phyloP scores from a whole-genome alignment of 2,888 invertebrate species.

The Scrobipalpa atriplicella region DNA sequence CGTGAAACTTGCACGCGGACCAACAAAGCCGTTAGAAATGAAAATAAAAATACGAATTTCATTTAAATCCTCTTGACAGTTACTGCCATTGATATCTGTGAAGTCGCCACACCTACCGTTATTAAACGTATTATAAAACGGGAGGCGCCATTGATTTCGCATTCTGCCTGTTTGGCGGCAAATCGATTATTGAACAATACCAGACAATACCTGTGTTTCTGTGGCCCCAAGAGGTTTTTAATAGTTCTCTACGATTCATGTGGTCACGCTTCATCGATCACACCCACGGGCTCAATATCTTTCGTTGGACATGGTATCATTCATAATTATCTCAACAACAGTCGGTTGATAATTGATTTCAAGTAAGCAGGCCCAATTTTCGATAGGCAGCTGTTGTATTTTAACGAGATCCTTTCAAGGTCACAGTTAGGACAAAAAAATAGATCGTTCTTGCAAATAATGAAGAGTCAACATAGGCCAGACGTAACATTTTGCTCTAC shows the following conservation, averaged over 20 bases:
- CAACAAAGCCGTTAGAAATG: slow-evolving; percentile 72
- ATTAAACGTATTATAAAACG: slow-evolving; percentile 53
- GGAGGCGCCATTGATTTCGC: slow-evolving; percentile 55
- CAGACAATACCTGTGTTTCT: slow-evolving; percentile 54
- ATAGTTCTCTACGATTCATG: slow-evolving; percentile 64
- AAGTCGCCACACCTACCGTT: slow-evolving; percentile 67
- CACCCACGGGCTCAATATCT: slow-evolving; percentile 61
- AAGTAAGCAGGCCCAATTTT: neutral
- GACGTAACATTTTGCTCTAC: too few species aligned
- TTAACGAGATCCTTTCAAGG: neutral
- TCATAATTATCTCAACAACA: slow-evolving; percentile 47
- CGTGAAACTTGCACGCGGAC: slow-evolving; percentile 71
- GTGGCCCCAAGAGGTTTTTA: slow-evolving; percentile 63
- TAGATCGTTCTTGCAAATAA: too few species aligned
- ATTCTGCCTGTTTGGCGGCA: slow-evolving; percentile 51
- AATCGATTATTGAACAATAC: slow-evolving; percentile 61
- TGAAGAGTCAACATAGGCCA: too few species aligned
- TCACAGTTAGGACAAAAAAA: too few species aligned
- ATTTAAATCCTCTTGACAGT: slow-evolving; percentile 64
- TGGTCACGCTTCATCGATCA: slow-evolving; percentile 69
- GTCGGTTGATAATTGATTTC: slow-evolving; percentile 33
- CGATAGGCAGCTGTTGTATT: slow-evolving; percentile 15
- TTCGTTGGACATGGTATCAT: slow-evolving; percentile 52
- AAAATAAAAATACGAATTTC: slow-evolving; percentile 68
- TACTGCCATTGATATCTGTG: slow-evolving; percentile 53